Evolutionary conservation across 2,888 invertebrate genomes (phyloP).

Genomic region (Leptinotarsa juncta): DNA sequence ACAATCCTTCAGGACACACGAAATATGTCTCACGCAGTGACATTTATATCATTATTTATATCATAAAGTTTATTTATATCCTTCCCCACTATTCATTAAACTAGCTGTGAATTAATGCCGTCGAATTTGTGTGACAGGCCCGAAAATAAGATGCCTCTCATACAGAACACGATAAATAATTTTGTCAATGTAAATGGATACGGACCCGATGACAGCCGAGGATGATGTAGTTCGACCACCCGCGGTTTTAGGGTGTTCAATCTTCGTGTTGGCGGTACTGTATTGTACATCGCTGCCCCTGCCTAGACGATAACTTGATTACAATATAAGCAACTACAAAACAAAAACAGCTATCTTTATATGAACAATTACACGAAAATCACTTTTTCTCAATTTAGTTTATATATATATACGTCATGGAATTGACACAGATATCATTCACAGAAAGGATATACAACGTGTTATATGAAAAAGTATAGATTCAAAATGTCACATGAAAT

Average conservation of each 20-base stretch:
- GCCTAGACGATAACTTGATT: background rate
- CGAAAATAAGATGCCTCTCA: constrained; percentile 20
- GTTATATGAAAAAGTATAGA: too few relatives aligned
- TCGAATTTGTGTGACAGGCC: constrained; percentile 18
- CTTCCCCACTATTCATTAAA: constrained; percentile 25
- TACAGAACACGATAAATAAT: constrained; percentile 30
- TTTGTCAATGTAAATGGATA: constrained; percentile 26
- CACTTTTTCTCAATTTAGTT: too few relatives aligned
- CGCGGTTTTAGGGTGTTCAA: constrained; percentile 25
- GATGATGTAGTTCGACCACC: constrained; percentile 29
- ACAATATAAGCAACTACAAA: background rate
- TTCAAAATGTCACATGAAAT: too few relatives aligned
- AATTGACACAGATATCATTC: too few relatives aligned
- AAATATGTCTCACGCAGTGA: constrained; percentile 26
- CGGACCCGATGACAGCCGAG: constrained; percentile 27
- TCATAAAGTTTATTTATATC: constrained; percentile 31
- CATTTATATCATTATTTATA: constrained; percentile 33
- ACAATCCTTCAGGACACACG: constrained; percentile 14
- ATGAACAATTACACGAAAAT: too few relatives aligned
- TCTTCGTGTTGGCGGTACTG: constrained; percentile 11
- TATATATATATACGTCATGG: too few relatives aligned
- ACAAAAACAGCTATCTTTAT: too few relatives aligned
- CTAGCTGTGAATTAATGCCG: constrained; percentile 31
- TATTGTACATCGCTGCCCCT: background rate
- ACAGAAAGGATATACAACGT: too few relatives aligned